Percentiles rank a stretch among this genome's conserved stretches.
These are phyloP conservation scores for Cnemophilus loriae DNA, from an alignment of 2,113 vertebrate species.

Conservation along the genomic window DNA sequence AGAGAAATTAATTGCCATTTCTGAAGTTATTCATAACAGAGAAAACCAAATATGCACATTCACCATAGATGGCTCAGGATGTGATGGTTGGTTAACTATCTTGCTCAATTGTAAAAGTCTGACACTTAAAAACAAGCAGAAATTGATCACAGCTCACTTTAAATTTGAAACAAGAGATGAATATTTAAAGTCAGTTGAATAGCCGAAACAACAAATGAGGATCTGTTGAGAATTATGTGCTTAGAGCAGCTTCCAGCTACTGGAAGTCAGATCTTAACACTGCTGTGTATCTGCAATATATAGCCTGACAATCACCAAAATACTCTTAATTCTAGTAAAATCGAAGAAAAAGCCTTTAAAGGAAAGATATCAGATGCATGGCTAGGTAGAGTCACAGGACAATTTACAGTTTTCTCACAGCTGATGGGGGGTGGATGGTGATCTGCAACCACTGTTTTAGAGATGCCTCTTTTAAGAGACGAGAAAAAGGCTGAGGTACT, in stretches of 20 bases:
- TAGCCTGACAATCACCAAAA: not conserved
- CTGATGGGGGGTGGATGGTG: not conserved
- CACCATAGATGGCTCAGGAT: not conserved
- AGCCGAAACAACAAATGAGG: not conserved
- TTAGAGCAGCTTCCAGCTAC: not conserved
- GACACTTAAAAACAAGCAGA: not conserved
- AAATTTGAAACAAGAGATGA: not conserved
- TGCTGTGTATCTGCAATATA: not conserved
- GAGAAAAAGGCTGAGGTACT: not conserved
- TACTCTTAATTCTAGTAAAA: not conserved
- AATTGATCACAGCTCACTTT: not conserved
- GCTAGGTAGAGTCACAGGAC: not conserved
- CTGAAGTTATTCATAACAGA: not conserved
- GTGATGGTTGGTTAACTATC: not conserved
- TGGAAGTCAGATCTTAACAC: not conserved
- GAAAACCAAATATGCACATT: not conserved
- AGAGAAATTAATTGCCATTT: not conserved
- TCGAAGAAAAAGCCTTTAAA: not conserved
- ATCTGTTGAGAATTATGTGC: not conserved
- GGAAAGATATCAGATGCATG: not conserved
- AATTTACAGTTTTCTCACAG: not conserved
- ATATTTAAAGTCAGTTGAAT: not conserved
- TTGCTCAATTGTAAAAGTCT: not conserved
- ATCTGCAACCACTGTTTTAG: not conserved
- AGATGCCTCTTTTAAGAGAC: not conserved